Base-by-base conservation (phyloP, 2,888 invertebrate species). In the Stenoptilia bipunctidactyla region DNA sequence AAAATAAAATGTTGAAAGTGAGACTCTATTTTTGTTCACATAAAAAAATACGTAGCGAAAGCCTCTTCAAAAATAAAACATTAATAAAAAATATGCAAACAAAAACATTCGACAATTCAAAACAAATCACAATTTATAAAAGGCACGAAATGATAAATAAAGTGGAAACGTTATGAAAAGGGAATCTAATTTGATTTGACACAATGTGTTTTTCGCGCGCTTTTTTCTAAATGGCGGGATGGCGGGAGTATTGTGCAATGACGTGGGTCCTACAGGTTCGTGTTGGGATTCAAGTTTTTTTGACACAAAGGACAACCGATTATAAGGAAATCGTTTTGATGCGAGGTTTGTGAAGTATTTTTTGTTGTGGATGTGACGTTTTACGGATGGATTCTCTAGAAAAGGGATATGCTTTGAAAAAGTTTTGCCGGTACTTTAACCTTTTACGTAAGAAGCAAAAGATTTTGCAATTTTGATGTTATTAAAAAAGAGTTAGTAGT, bases 311-410 rank as follows among this genome's bases (percentile, higher is more conserved):
- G 68, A 60, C 57, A 51, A 58, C 59, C 65, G 69, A 72, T 71
- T 71, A 69, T 66, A 66, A 65, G 68, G 59, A 70, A 73, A 68
- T 70, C 65, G 58, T 66, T 73, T 69, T 75, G 79, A 77, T 65
- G 68, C 72, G 67, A 65, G 72, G 65, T 68, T 67, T 66, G 55
- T 58, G 66, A 70, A 71, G 56, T 51, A 52, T 67, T 66, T n/a
- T 63, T 61, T 61, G 56, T 60, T 60, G 49, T 46, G 52, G 56
- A 55, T 53, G 55, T 61, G 55, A 64, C 56, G 47, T 57, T 30
- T 30, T 30, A 20, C 20, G 30, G 10, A 52, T 53, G 55, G 54
- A 56, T 54, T 45, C 46, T 49, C 47, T 47, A 46, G 49, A 45
- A 37, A 40, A 36, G 38, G 50, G 44, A 50, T 30, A 27, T 27